phyloP scores from a whole-genome alignment of 1,140 invertebrate species.

The Phthorimaea operculella region DNA sequence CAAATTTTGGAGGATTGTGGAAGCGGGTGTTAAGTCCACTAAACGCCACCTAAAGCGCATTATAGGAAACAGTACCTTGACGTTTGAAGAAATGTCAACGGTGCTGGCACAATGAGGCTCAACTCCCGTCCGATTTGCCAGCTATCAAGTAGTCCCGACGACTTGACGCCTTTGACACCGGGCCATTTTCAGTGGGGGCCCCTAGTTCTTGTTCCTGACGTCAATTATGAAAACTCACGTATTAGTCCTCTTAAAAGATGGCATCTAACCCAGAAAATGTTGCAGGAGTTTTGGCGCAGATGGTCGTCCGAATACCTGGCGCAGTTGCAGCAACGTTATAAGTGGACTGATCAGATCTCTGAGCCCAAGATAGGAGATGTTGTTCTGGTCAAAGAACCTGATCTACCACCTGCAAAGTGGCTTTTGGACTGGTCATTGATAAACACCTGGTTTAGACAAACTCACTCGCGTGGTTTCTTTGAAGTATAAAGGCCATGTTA shows the following conservation, averaged over 20 bases:
- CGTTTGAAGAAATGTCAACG: slow-evolving; percentile 4
- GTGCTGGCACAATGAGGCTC: not conserved
- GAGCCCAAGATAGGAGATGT: not conserved
- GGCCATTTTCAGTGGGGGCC: slow-evolving; percentile 37
- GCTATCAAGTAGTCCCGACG: slow-evolving; percentile 17
- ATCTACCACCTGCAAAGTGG: slow-evolving; percentile 4
- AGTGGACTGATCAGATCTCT: not conserved
- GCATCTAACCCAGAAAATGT: slow-evolving; percentile 8
- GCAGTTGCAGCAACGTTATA: slow-evolving; percentile 3
- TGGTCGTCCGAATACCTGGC: slow-evolving; percentile 11
- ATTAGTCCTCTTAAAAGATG: slow-evolving; percentile 5
- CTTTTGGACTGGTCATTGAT: slow-evolving; percentile 1
- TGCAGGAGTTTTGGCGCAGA: slow-evolving; percentile 11
- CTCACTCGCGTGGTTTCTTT: slow-evolving; percentile 4
- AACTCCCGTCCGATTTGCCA: slow-evolving; percentile 20
- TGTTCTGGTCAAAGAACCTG: slow-evolving; percentile 1
- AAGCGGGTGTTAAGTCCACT: not conserved
- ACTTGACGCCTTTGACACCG: slow-evolving; percentile 11
- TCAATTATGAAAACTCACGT: slow-evolving; percentile 1
- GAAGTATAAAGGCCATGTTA: slow-evolving; percentile 2
- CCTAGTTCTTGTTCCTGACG: slow-evolving; percentile 13
- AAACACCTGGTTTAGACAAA: slow-evolving; percentile 9
- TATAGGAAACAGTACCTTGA: not conserved
- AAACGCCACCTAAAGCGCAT: not conserved
- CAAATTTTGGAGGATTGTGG: slow-evolving; percentile 6